A percentile compares a stretch with the other conserved stretches of the same genome.
These are phyloP conservation scores for Ptychadena robeensis DNA, from an alignment of 2,797 vertebrate species.

Conservation along the genomic window DNA sequence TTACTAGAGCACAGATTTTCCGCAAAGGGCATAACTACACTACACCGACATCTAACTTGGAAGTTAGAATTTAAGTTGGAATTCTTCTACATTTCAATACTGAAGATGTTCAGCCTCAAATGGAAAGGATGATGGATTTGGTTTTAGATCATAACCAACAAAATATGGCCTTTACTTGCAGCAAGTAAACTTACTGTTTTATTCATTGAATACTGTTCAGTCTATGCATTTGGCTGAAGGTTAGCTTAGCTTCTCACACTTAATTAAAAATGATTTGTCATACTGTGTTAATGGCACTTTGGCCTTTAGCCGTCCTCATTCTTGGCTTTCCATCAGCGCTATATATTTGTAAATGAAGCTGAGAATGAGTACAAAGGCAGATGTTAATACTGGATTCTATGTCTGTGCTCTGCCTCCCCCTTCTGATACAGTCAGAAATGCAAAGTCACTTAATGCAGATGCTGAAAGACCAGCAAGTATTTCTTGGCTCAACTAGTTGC, in stretches of 20 bases:
- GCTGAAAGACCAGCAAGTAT: neutral
- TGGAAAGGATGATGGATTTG: too few relatives aligned
- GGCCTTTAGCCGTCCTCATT: neutral
- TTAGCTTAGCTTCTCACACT: neutral
- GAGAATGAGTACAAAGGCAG: neutral
- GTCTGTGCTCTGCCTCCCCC: neutral
- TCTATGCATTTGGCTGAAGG: neutral
- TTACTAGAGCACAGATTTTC: too few relatives aligned
- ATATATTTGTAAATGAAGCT: neutral
- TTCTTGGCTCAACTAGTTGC: neutral
- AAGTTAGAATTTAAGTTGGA: too few relatives aligned
- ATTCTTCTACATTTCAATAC: too few relatives aligned
- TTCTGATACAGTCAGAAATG: neutral
- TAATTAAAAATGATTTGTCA: neutral
- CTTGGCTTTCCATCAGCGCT: neutral
- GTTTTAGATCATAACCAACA: neutral
- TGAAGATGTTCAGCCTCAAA: too few relatives aligned
- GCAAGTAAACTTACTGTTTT: neutral
- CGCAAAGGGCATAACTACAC: too few relatives aligned
- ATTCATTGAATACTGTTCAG: neutral
- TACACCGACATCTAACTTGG: too few relatives aligned
- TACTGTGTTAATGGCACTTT: neutral
- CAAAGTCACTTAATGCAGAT: constrained; percentile 8
- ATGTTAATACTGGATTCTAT: neutral
- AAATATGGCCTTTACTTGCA: neutral